Evolutionary conservation across 1,140 invertebrate species (phyloP).

Genomic region (Melanaphis sacchari): DNA sequence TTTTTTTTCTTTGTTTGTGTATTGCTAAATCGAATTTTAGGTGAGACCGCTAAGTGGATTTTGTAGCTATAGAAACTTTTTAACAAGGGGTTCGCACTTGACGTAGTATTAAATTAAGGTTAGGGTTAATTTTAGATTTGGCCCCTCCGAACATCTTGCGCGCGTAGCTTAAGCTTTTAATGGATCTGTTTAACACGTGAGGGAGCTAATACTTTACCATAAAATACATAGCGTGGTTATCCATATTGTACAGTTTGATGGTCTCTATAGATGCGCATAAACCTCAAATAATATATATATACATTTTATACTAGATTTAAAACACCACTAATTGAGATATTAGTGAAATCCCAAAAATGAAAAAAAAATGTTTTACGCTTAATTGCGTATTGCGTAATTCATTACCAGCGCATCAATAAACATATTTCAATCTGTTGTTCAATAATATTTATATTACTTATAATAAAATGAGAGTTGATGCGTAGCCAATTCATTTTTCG

Average conservation of each 20-base stretch:
- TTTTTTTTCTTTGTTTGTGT: neutral
- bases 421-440: too few relatives aligned
- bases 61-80: conserved; percentile 30
- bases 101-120: conserved; percentile 24
- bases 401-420: neutral
- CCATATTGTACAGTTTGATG: neutral
- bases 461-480: neutral
- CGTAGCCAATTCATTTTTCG: neutral
- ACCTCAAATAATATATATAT: neutral
- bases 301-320: neutral
- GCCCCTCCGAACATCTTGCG: neutral
- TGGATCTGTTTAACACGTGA: conserved; percentile 48
- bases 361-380: neutral
- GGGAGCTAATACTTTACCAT: conserved; percentile 15
- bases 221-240: neutral
- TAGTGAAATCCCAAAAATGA: neutral
- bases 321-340: neutral
- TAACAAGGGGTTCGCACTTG: conserved; percentile 26
- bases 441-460: neutral
- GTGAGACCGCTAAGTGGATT: conserved; percentile 36
- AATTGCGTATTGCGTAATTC: neutral
- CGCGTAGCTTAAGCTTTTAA: conserved; percentile 35
- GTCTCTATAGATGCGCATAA: neutral
- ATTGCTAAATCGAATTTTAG: conserved; percentile 11
- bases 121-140: conserved; percentile 33